phyloP scores from a whole-genome alignment of 2,888 invertebrate species.

The Acanthopleura granulata region DNA sequence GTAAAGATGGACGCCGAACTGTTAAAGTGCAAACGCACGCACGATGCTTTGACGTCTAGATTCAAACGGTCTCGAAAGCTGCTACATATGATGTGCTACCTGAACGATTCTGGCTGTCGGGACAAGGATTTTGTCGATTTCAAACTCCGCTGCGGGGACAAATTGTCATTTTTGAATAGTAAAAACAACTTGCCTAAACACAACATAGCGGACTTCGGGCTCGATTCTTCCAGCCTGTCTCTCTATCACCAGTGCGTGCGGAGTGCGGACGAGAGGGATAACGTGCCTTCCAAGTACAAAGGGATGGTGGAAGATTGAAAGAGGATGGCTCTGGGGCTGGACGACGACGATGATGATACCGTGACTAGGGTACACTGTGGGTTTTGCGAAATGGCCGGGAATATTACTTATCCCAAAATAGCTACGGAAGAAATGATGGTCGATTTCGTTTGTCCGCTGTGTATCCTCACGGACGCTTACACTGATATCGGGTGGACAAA shows the following conservation, averaged over 20 bases:
- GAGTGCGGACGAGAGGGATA: background rate
- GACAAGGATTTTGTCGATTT: background rate
- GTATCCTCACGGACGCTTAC: too few relatives aligned
- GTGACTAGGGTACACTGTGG: too few relatives aligned
- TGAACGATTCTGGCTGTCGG: background rate
- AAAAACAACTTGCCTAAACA: background rate
- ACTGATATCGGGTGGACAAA: too few relatives aligned
- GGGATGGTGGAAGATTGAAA: background rate
- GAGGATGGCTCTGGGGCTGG: background rate
- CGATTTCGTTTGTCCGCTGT: too few relatives aligned
- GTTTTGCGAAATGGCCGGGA: too few relatives aligned
- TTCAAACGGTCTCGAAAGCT: too few relatives aligned
- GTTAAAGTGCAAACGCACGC: background rate
- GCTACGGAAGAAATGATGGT: background rate
- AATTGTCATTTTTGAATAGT: too few relatives aligned
- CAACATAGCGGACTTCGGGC: background rate
- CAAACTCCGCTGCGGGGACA: too few relatives aligned
- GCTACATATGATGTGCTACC: background rate
- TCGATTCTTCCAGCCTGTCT: background rate
- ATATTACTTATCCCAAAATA: background rate
- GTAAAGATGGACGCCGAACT: background rate
- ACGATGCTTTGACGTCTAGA: too few relatives aligned
- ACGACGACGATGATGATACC: background rate
- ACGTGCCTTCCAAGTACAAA: conserved; percentile 4
- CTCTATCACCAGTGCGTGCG: too few relatives aligned